Percentiles rank a stretch among this genome's conserved stretches.
Conservation (phyloP, 2,113 vertebrate genomes). For the Cardinalis cardinalis region DNA sequence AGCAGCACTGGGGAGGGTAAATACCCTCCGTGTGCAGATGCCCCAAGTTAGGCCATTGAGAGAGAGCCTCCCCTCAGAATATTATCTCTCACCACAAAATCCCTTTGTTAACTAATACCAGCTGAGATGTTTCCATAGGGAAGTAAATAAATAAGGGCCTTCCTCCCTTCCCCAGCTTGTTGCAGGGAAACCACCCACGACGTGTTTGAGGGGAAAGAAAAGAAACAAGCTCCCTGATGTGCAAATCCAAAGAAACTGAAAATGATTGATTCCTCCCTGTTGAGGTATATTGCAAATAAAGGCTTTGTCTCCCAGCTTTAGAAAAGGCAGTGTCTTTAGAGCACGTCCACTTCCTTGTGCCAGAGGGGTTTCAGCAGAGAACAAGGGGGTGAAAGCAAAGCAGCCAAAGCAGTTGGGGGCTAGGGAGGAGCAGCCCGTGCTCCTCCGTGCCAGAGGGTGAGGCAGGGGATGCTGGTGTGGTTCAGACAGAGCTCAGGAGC, state of each 20-base stretch:
- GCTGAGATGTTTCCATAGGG: constrained; percentile 42
- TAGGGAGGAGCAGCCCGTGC: not conserved
- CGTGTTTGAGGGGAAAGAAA: not conserved
- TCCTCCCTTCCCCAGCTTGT: not conserved
- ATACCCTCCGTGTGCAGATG: not conserved
- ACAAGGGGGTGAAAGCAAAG: not conserved
- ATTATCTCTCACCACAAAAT: constrained; percentile 18
- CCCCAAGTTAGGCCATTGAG: constrained; percentile 34
- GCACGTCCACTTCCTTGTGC: not conserved
- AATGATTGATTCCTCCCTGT: not conserved
- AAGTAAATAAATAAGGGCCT: constrained; percentile 43
- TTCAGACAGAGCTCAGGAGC: not conserved
- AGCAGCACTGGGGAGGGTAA: constrained; percentile 30
- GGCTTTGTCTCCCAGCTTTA: not conserved
- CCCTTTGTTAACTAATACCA: constrained; percentile 13
- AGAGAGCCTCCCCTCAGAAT: constrained; percentile 26
- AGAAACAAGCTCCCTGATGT: not conserved
- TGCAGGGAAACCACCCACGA: constrained; percentile 48
- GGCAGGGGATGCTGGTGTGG: not conserved
- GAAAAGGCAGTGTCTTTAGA: not conserved
- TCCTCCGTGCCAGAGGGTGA: not conserved
- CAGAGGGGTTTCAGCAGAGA: not conserved
- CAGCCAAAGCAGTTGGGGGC: not conserved
- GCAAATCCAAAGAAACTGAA: constrained; percentile 6
- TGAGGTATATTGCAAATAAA: not conserved